phyloP scores from a whole-genome alignment of 1,140 invertebrate species.

The Saxidomus purpurata region DNA sequence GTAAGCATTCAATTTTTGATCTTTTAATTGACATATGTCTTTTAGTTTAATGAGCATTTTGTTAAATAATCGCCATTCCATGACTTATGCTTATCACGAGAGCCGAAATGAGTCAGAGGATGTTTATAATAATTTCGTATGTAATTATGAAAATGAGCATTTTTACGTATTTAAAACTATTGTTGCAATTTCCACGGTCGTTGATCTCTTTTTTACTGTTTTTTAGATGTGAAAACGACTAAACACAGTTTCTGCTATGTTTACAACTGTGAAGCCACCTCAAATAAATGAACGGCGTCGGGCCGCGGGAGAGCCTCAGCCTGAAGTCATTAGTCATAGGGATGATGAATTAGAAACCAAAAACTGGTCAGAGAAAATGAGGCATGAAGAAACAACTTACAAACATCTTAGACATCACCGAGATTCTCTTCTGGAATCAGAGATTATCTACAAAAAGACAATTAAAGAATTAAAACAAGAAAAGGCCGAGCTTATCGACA shows the following conservation, averaged over 20 bases:
- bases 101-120: no score
- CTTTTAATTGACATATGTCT: no score
- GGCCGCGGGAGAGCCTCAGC: not conserved
- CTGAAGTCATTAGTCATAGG: constrained; percentile 32
- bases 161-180: no score
- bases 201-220: no score
- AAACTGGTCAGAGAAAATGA: not conserved
- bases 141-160: no score
- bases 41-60: no score
- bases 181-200: no score
- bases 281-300: not conserved
- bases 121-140: no score
- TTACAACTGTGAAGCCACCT: not conserved
- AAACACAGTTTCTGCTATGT: not conserved
- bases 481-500: constrained; percentile 41
- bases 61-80: no score
- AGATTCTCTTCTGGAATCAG: constrained; percentile 35
- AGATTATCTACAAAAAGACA: constrained; percentile 37
- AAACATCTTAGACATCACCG: constrained; percentile 36
- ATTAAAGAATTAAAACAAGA: constrained; percentile 54
- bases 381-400: not conserved
- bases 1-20: no score
- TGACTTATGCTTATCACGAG: no score
- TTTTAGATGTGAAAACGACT: no score
- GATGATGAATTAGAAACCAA: not conserved